These are phyloP conservation scores for Phrynosoma platyrhinos DNA, from an alignment of 2,113 vertebrate species.

Conservation along the genomic window DNA sequence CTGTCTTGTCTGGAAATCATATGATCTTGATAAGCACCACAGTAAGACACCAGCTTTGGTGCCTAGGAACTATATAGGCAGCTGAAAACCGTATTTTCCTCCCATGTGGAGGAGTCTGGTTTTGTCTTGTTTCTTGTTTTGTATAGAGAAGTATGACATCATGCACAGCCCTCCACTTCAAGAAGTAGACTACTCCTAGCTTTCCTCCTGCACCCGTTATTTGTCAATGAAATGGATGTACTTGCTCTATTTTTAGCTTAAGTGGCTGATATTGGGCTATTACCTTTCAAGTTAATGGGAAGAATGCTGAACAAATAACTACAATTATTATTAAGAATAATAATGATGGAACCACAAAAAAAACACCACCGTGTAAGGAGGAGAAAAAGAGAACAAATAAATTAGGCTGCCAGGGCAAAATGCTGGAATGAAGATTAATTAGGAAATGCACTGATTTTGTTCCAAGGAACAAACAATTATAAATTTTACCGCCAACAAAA, in stretches of 20 bases:
- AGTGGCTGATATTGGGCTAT: slow-evolving; percentile 42
- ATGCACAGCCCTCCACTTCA: background rate
- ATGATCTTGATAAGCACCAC: too few relatives aligned
- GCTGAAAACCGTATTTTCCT: too few relatives aligned
- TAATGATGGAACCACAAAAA: slow-evolving; percentile 2
- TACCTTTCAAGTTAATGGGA: slow-evolving; percentile 51
- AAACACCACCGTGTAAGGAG: slow-evolving; percentile 2
- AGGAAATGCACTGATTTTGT: slow-evolving; percentile 32
- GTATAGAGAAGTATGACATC: background rate
- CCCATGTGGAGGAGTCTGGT: too few relatives aligned
- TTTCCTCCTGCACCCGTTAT: background rate
- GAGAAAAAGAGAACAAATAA: slow-evolving; percentile 53
- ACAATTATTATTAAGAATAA: slow-evolving; percentile 59
- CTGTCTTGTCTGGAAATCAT: too few relatives aligned
- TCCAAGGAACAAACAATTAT: slow-evolving; percentile 47
- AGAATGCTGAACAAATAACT: slow-evolving; percentile 52
- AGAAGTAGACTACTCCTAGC: background rate
- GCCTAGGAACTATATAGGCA: too few relatives aligned
- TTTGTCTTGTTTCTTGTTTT: background rate
- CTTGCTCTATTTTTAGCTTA: slow-evolving; percentile 56
- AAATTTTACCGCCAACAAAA: slow-evolving; percentile 41
- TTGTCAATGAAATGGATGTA: slow-evolving; percentile 53
- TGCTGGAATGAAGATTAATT: slow-evolving; percentile 67
- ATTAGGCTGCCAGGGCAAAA: slow-evolving; percentile 40
- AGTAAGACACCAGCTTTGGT: too few relatives aligned